Evolutionary conservation across 2,797 vertebrate genomes (phyloP).

Genomic region (Alfaro cultratus): DNA sequence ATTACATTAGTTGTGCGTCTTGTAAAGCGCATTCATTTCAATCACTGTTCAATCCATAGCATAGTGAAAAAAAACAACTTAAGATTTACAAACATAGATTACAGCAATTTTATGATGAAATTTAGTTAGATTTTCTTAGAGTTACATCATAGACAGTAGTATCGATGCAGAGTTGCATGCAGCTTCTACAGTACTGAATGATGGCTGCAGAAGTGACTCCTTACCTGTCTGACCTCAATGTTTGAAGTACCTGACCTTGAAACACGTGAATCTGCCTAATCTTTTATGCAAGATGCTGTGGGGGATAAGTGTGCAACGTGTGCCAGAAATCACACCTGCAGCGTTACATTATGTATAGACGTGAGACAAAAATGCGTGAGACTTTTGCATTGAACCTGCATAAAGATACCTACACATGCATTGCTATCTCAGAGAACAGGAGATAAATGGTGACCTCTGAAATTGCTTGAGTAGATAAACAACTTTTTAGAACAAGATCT

Average conservation of each 20-base stretch:
- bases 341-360: slow-evolving; percentile 17
- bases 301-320: slow-evolving; percentile 14
- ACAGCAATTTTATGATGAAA: slow-evolving; percentile 3
- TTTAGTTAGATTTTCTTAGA: slow-evolving; percentile 23
- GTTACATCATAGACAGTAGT: background rate
- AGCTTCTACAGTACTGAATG: slow-evolving; percentile 7
- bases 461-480: slow-evolving; percentile 53
- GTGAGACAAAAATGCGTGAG: slow-evolving; percentile 23
- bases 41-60: background rate
- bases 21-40: background rate
- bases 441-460: slow-evolving; percentile 64
- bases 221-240: slow-evolving; percentile 16
- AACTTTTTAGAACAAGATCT: slow-evolving; percentile 42
- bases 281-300: slow-evolving; percentile 19
- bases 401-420: background rate
- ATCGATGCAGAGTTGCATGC: slow-evolving; percentile 1
- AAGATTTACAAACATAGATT: background rate
- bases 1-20: background rate
- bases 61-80: background rate
- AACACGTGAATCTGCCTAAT: slow-evolving; percentile 26
- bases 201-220: background rate
- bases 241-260: slow-evolving; percentile 30
- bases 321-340: slow-evolving; percentile 10
- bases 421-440: slow-evolving; percentile 43
- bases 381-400: slow-evolving; percentile 31